Evolutionary conservation across 2,797 vertebrate genomes (phyloP), one percentile per base, ranked within the genome.

Genomic region (Liasis olivaceus): DNA sequence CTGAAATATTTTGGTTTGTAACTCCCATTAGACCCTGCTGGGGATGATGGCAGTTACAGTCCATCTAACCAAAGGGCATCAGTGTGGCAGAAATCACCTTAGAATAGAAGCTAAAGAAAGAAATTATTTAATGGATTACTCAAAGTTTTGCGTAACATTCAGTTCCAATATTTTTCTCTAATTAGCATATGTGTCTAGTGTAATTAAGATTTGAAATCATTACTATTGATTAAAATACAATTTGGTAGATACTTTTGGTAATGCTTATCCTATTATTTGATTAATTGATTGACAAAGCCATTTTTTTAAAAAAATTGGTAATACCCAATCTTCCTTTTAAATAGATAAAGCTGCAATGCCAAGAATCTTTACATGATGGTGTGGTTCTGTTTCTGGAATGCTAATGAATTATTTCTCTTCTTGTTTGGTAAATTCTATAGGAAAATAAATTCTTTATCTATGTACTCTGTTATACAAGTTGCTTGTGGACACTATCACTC

Each of bases 401-500:
- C 84, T 62, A 69, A 59, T 11, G 26, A 85, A 24, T n/a, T 4
- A 26, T 14, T 56, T 85, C 42, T 60, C 36, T 56, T 69, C 1
- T 85, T 9, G 28, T 92, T 72, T n/a, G 5, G 13, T 91, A 26
- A 64, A 92, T 94, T 72, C 93, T 95, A 66, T 54, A 97, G 97
- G 92, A 95, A 93, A 93, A 95, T 97, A 95, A 86, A 59, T 24
- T 54, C 60, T 66, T 92, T 96, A 47, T 87, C 22, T 28, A 90
- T 0, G 47, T 91, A 92, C 93, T 96, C 94, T 96, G 94, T 97
- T 93, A 96, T 97, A 92, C 97, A 97, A 88, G 91, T 96, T 92
- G 95, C 97, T 87, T 97, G 97, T 92, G 97, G 97, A 93, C 47
- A 97, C n/a, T 93, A 95, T 69, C 96, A 97, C 88, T 96, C 94